Base-by-base conservation (phyloP, 2,113 vertebrate genomes). In the Pluvianellus socialis region DNA sequence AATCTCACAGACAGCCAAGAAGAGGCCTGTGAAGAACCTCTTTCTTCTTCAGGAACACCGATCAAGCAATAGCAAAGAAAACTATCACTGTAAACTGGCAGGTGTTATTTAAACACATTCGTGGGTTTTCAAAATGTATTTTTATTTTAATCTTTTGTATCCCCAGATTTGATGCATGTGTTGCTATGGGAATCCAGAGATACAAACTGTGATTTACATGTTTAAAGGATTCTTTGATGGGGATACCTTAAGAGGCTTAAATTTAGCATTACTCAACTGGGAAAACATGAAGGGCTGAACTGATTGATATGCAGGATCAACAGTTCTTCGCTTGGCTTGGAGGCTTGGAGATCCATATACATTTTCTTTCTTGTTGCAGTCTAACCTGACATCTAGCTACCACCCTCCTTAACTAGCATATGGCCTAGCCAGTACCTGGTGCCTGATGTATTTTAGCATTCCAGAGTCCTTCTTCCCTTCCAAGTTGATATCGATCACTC, bases 381-480 rank as follows among this genome's bases (percentile, higher is more conserved):
- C 40, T 74, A 86, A 74, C 56, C 44, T 79, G 47, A 66, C 40
- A 49, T 15, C 35, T 72, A 10, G 20, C 3, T 20, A 52, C 22
- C 44, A 79, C 45, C 19, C 27, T 72, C 58, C 19, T 26, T 67
- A 82, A 42, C 14, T 10, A 67, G 38, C 17, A 44, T 7, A 59
- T 20, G 45, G 30, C 44, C 32, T 35, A 38, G 24, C 47, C 20
- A 61, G 35, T 98, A 99, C 99, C 99, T 99, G 99, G 92, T 99
- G 99, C 88, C 99, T 98, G 95, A 99, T 99, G 96, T 99, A 99
- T 90, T 99, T 99, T 45, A 99, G 97, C 99, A 99, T 99, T 62
- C 99, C 99, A 1, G 99, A 99, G 88, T 99, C 99, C 94, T 99
- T 99, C 96, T 99, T 99, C 42, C 99, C 99, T 95, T 99, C 99